A percentile compares a stretch with the other conserved stretches of the same genome.
Conservation (phyloP, 2,113 vertebrate species). For the Ia io region DNA sequence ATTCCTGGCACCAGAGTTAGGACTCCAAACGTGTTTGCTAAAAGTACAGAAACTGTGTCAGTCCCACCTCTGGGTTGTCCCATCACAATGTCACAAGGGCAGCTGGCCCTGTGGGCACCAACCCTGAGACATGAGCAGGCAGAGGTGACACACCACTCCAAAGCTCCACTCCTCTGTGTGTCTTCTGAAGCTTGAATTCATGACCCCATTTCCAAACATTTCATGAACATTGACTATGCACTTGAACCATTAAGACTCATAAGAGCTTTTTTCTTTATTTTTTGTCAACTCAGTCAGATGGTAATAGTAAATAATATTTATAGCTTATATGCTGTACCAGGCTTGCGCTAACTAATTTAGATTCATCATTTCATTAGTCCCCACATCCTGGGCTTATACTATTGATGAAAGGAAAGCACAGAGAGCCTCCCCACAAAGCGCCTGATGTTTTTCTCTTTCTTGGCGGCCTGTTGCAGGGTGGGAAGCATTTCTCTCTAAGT, state of each 20-base stretch:
- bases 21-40: background rate
- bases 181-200: background rate
- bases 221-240: background rate
- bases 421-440: background rate
- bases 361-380: background rate
- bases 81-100: background rate
- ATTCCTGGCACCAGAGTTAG: background rate
- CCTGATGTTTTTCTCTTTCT: no score
- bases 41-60: background rate
- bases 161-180: background rate
- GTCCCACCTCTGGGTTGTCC: background rate
- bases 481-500: no score
- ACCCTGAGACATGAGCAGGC: background rate
- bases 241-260: background rate
- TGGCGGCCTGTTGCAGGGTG: no score
- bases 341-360: background rate
- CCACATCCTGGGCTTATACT: background rate
- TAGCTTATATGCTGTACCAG: background rate
- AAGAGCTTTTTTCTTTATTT: background rate
- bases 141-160: background rate
- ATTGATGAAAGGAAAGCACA: slow-evolving; percentile 12
- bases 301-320: background rate
- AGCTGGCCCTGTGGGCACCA: background rate
- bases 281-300: background rate
- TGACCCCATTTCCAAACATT: background rate